Conservation (phyloP, 2,888 invertebrate genomes). For the Monopis laevigella region DNA sequence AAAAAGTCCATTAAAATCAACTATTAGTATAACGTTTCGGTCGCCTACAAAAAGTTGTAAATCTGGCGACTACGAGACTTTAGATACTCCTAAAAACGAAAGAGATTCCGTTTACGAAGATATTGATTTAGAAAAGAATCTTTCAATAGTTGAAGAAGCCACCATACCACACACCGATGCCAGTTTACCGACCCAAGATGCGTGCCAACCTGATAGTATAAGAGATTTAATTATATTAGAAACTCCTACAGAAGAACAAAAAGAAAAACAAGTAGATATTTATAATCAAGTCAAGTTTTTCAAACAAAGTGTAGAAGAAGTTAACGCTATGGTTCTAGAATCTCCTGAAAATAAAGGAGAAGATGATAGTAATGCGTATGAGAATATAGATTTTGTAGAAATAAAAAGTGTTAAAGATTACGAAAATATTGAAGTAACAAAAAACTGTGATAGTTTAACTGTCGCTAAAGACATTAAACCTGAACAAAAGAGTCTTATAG, state of each 20-base stretch:
- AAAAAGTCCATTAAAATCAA: constrained; percentile 72
- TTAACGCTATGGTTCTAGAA: constrained; percentile 67
- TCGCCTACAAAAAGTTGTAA: constrained; percentile 64
- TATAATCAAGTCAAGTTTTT: constrained; percentile 83
- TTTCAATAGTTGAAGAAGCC: constrained; percentile 64
- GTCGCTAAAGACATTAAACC: constrained; percentile 25
- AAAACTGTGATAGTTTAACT: constrained; percentile 35
- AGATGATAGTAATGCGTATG: constrained; percentile 32
- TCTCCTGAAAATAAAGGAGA: constrained; percentile 32
- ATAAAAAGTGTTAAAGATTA: constrained; percentile 29
- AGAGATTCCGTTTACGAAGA: constrained; percentile 69
- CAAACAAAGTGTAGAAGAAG: constrained; percentile 76
- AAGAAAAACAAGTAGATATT: constrained; percentile 56
- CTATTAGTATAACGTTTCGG: constrained; percentile 77
- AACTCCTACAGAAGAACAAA: constrained; percentile 62
- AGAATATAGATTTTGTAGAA: constrained; percentile 38
- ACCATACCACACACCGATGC: constrained; percentile 64
- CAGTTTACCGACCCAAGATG: constrained; percentile 65
- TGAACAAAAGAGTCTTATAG: constrained; percentile 12
- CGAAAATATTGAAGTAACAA: constrained; percentile 45
- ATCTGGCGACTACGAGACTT: constrained; percentile 52
- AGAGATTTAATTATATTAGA: constrained; percentile 60
- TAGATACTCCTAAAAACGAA: constrained; percentile 45
- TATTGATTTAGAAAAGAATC: constrained; percentile 54
- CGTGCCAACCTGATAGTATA: constrained; percentile 55